Conservation (phyloP, 2,888 invertebrate genomes). For the Dryomyza anilis region DNA sequence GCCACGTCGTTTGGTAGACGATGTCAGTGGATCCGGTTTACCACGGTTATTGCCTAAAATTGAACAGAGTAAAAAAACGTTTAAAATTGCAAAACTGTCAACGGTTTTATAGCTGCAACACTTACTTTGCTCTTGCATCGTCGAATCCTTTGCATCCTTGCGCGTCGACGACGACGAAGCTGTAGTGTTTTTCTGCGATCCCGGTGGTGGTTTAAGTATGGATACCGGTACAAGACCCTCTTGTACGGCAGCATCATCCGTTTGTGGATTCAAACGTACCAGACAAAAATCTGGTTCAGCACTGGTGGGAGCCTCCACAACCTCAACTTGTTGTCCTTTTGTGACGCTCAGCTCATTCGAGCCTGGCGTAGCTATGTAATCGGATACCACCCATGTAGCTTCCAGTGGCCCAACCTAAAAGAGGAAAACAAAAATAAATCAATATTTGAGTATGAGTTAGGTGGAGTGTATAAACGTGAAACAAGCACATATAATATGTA, state of each 20-base stretch:
- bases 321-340: constrained; percentile 93
- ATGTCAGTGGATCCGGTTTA: constrained; percentile 65
- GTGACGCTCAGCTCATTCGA: constrained; percentile 81
- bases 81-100: not conserved
- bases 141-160: constrained; percentile 54
- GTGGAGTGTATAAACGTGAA: not conserved
- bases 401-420: constrained; percentile 78
- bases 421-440: not conserved
- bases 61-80: not conserved
- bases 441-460: not conserved
- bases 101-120: constrained; percentile 1
- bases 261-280: constrained; percentile 68
- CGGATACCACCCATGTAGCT: constrained; percentile 90
- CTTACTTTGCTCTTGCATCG: constrained; percentile 59
- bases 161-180: constrained; percentile 41
- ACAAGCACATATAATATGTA: not conserved
- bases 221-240: constrained; percentile 83
- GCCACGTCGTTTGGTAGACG: constrained; percentile 82
- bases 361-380: constrained; percentile 76
- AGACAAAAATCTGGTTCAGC: constrained; percentile 74
- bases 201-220: constrained; percentile 77
- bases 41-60: constrained; percentile 67
- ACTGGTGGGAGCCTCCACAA: constrained; percentile 75
- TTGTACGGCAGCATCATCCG: constrained; percentile 65
- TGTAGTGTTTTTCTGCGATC: constrained; percentile 62